These are phyloP conservation scores for Antigone vipio DNA, from an alignment of 2,113 vertebrate genomes.

Conservation along the genomic window DNA sequence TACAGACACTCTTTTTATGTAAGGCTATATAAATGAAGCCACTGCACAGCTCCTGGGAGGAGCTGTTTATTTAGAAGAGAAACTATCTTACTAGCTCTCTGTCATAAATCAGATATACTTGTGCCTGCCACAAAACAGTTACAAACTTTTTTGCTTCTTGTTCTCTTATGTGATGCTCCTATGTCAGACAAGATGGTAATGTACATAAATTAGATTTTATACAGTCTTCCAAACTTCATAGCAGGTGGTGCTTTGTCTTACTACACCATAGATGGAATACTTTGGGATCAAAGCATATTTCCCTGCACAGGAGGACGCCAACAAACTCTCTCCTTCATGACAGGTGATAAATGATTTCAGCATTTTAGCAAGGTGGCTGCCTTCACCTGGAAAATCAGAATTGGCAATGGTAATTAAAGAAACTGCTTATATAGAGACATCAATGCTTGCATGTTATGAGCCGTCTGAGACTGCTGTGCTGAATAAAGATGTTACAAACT, in stretches of 20 bases:
- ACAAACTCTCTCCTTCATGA: background rate
- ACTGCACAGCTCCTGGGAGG: background rate
- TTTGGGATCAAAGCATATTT: constrained; percentile 8
- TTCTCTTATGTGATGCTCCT: background rate
- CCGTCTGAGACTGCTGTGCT: background rate
- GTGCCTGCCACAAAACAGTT: background rate
- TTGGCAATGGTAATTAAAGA: constrained; percentile 20
- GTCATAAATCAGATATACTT: constrained; percentile 24
- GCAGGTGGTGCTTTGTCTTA: background rate
- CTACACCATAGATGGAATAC: background rate
- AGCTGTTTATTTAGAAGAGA: background rate
- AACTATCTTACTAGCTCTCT: background rate
- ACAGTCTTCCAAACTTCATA: background rate
- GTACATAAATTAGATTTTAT: background rate
- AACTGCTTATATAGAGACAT: background rate
- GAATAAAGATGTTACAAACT: background rate
- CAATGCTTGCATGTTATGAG: background rate
- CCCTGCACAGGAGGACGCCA: background rate
- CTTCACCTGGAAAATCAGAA: constrained; percentile 48
- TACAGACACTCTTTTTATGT: background rate
- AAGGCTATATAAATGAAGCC: background rate
- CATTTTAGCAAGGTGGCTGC: background rate
- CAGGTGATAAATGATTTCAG: background rate
- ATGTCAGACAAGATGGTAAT: constrained; percentile 30
- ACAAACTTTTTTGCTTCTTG: background rate